Conservation (phyloP, 2,113 vertebrate genomes). For the Gobius niger region DNA sequence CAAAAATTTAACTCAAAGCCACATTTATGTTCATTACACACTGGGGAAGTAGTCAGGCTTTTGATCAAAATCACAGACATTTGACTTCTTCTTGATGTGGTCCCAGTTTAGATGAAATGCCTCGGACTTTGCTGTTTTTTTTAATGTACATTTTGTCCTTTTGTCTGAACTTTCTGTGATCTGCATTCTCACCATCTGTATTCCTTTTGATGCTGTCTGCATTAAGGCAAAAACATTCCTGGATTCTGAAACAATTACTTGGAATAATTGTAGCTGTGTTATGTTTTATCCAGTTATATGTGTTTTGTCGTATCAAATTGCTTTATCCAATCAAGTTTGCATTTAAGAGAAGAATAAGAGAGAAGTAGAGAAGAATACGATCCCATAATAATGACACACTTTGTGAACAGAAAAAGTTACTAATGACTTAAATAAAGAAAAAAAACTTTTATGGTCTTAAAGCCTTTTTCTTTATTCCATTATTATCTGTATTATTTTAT, state of each 20-base stretch:
- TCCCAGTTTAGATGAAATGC: neutral
- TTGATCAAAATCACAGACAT: neutral
- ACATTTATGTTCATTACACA: neutral
- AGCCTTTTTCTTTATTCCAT: constrained; percentile 50
- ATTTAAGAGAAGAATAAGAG: neutral
- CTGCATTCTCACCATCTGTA: neutral
- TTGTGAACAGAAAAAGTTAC: constrained; percentile 30
- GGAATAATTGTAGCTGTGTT: too few relatives aligned
- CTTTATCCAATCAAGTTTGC: neutral
- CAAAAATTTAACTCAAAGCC: too few relatives aligned
- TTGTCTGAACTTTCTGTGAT: neutral
- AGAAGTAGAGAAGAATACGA: constrained; percentile 15
- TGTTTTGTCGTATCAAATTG: neutral
- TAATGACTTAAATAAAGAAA: constrained; percentile 39
- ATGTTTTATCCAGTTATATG: too few relatives aligned
- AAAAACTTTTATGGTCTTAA: constrained; percentile 55
- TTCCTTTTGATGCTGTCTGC: neutral
- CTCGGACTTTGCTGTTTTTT: neutral
- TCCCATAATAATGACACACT: constrained; percentile 32
- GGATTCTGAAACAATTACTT: neutral
- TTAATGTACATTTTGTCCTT: neutral
- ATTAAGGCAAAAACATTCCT: neutral
- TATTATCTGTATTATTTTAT: constrained; percentile 52
- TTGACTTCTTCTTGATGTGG: neutral
- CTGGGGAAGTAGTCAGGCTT: neutral